Evolutionary conservation across 2,797 vertebrate species (phyloP), one percentile per base, ranked within the genome.

Genomic region (Macropus fuliginosus): DNA sequence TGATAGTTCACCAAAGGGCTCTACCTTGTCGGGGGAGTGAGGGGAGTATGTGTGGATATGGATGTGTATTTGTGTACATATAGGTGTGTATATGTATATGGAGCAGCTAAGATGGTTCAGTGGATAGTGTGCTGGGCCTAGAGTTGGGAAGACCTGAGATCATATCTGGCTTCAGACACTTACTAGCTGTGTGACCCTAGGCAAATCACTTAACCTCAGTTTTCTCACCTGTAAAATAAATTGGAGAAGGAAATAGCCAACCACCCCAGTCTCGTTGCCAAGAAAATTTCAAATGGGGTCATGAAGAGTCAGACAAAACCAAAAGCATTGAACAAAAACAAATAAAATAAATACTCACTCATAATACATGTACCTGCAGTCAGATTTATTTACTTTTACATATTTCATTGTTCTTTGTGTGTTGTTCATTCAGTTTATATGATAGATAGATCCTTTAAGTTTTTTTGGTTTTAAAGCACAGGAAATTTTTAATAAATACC

Each of bases 391-490:
- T 96, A 89, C 91, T 92, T 97, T 97, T 97, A 54, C 97, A 54
- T 96, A 91, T 50, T 50, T 92, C 92, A 91, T 95, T 93, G 74
- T 27, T 96, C 91, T 97, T 91, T 57, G 0, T 50, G n/a, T 95
- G 31, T 96, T 94, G 96, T 97, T 92, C 96, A 96, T 50, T 94
- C 93, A 94, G 95, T 97, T 98, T 91, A 55, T 94, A 96, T 13
- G 89, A 92, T 9, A 28, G 96, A 93, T 96, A 96, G 95, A 94
- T 92, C 54, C 90, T 95, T 97, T 93, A 93, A 91, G 96, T 97
- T 52, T 52, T 52, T 98, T 98, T 93, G 97, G n/a, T 95, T 98
- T 97, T 96, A 97, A 98, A 97, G 54, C 62, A 11, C 3, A 14
- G 31, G 18, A 21, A 34, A 62, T 34, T 74, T 74, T 74, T 40